Evolutionary conservation across 2,113 vertebrate genomes (phyloP).

Genomic region (Polypterus senegalus): DNA sequence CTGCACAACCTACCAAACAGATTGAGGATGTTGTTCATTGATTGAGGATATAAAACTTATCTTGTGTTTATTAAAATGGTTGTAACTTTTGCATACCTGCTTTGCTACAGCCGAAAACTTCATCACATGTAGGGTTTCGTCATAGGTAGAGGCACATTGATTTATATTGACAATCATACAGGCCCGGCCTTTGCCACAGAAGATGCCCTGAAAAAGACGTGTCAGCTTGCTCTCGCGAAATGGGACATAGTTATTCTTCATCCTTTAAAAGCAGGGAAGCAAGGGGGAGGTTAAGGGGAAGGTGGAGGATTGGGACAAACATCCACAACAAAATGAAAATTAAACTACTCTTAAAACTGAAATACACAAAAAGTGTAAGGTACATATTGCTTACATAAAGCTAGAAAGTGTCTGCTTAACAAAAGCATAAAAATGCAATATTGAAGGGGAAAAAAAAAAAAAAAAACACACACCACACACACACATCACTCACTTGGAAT

Average conservation of each 20-base stretch:
- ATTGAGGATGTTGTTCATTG: not conserved
- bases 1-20: slow-evolving; percentile 57
- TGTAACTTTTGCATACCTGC: slow-evolving; percentile 42
- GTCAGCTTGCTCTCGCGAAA: slow-evolving; percentile 84
- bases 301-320: too few relatives aligned
- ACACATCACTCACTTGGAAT: slow-evolving; percentile 48
- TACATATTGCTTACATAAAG: too few relatives aligned
- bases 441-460: too few relatives aligned
- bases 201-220: slow-evolving; percentile 72
- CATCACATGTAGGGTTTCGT: slow-evolving; percentile 77
- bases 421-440: too few relatives aligned
- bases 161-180: slow-evolving; percentile 82
- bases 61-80: too few relatives aligned
- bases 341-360: too few relatives aligned
- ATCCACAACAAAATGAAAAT: too few relatives aligned
- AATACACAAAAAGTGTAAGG: too few relatives aligned
- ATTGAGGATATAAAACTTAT: too few relatives aligned
- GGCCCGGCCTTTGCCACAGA: slow-evolving; percentile 67
- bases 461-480: not conserved
- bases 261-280: slow-evolving; percentile 20
- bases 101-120: slow-evolving; percentile 79
- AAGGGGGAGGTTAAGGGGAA: too few relatives aligned
- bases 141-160: slow-evolving; percentile 69
- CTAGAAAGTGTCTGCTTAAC: too few relatives aligned
- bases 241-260: slow-evolving; percentile 47